phyloP scores from a whole-genome alignment of 2,797 vertebrate genomes.

The Ctenosaura bakeri region DNA sequence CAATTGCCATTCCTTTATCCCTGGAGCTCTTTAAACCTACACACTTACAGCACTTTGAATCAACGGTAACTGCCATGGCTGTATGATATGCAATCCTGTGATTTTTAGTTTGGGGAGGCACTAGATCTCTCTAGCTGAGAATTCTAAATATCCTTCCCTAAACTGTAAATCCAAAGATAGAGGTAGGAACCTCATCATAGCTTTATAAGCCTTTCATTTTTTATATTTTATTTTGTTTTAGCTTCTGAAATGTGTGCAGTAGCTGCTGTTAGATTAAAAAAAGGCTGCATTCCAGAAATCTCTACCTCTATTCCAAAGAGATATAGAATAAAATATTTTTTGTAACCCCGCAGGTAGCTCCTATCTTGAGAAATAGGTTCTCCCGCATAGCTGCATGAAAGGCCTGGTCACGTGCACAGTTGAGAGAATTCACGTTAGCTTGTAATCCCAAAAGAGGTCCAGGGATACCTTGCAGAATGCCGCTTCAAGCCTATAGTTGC shows the following conservation, averaged over 20 bases:
- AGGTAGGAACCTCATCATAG: neutral
- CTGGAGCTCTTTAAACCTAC: too few relatives aligned
- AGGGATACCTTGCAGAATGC: neutral
- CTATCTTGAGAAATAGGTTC: neutral
- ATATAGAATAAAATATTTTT: slow-evolving; percentile 6
- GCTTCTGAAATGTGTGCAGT: neutral
- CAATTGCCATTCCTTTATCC: too few relatives aligned
- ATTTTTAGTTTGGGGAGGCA: too few relatives aligned
- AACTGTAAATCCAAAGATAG: too few relatives aligned
- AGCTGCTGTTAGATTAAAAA: neutral
- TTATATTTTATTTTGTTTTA: neutral
- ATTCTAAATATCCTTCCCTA: too few relatives aligned
- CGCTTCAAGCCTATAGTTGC: neutral
- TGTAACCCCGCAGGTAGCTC: neutral
- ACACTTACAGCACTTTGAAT: too few relatives aligned
- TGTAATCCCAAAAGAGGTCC: neutral
- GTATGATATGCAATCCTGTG: too few relatives aligned
- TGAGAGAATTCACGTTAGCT: neutral
- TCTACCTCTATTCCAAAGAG: neutral
- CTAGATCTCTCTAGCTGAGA: too few relatives aligned
- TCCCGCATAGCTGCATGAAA: neutral
- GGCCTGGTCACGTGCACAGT: neutral
- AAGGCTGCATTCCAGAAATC: neutral
- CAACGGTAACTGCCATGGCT: too few relatives aligned
- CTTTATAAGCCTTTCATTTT: slow-evolving; percentile 1